Base-by-base conservation (phyloP, 2,888 invertebrate genomes). In the Athalia cordata region DNA sequence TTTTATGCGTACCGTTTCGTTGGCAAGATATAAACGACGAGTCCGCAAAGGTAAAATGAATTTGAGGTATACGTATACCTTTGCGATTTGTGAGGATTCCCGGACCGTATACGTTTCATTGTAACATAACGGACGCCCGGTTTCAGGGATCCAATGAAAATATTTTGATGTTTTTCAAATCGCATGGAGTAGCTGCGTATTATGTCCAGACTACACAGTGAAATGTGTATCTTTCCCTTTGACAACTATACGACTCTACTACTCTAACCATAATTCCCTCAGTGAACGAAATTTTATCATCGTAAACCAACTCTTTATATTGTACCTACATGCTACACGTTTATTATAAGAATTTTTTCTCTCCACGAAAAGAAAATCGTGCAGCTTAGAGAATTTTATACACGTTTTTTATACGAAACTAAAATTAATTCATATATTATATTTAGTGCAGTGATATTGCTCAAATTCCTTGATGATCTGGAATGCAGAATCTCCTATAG, bases 111-210 rank as follows among this genome's bases (percentile, higher is more conserved):
- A 49, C 75, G 75, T 62, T 61, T 64, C 62, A 52, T 78, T 68
- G 67, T 57, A 29, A 66, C 55, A n/a, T 52, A 52, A 50, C 81
- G 65, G 57, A 65, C 50, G 47, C 9, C 47, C 15, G 61, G 49
- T 43, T 52, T 55, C 55, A 43, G 29, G 45, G 74, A 68, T 78
- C 81, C 81, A 83, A 86, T 84, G 83, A 86, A 87, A 87, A 87
- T 87, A 87, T 87, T 87, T 87, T 82, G 86, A 86, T 85, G 81
- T 84, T 80, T 83, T 75, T 50, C 13, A 62, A 75, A 75, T 62
- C 49, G 64, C 50, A n/a, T 75, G 8, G 50, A 62, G 49, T 29
- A 59, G 61, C 9, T 13, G 15, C 75, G 75, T 62, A 75, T 75
- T 64, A 64, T 62, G 62, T 52, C 62, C 62, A 50, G 75, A 45